Evolutionary conservation across 2,113 vertebrate genomes (phyloP), one percentile per base, ranked within the genome.

Genomic region (Sclerurus mexicanus): DNA sequence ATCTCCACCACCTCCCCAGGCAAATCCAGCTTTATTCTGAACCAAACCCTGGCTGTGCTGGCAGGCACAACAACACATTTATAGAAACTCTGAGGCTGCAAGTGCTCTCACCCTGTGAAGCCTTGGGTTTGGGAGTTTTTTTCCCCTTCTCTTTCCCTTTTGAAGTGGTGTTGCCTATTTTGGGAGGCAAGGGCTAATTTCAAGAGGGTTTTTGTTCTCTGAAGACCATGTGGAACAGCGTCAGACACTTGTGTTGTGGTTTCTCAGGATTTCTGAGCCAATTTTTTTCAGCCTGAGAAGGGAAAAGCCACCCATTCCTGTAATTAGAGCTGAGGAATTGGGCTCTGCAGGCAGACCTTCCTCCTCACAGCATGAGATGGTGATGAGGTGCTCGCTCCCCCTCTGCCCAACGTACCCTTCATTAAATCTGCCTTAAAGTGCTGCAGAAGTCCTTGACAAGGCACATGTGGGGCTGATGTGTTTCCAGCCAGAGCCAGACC

Each of bases 231-330:
- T 84, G 94, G 94, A 94, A 89, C 76, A 81, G 89, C 14, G 23
- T 90, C 91, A 87, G 80, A 59, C 33, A 7, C 90, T 91, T 90
- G 84, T 89, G 84, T 86, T 89, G 93, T 85, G 94, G 93, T 92
- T 97, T 96, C 94, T 93, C 93, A 84, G 91, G 89, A 77, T 62
- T 89, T 71, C 23, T 8, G 25, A 91, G 89, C 91, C 95, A 95
- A 85, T 55, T 95, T 71, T 95, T 90, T 87, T 75, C 80, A 92
- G 94, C 55, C 79, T 79, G 88, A 93, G 94, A 95, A 95, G 93
- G 95, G 82, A 96, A 96, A 96, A 96, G 68, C 91, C 93, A 93
- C 94, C 90, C 68, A 55, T 95, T 94, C 89, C 94, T 95, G 91
- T 89, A 67, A 95, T 93, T 92, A 44, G 67, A 95, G 83, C 33